phyloP scores from a whole-genome alignment of 2,888 invertebrate genomes.

The Norana najaformis region DNA sequence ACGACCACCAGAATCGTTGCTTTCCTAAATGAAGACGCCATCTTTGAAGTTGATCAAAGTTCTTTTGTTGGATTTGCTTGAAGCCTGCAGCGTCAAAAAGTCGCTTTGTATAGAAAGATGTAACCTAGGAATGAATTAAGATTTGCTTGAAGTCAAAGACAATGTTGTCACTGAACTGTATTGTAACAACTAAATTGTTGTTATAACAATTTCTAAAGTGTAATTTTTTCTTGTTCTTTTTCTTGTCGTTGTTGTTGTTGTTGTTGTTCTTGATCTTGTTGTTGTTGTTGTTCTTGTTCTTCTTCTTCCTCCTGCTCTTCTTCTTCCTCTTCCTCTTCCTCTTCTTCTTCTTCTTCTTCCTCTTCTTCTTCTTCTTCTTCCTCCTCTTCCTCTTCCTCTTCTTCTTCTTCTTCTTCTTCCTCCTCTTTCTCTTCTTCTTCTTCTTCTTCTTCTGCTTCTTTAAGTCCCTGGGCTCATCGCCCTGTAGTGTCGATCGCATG shows the following conservation, averaged over 20 bases:
- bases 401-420: slow-evolving; percentile 33
- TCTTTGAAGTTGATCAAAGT: not conserved
- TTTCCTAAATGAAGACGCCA: not conserved
- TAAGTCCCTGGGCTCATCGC: no score
- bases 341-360: slow-evolving; percentile 25
- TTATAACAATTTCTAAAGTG: not conserved
- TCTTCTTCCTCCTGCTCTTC: no score
- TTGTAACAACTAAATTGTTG: not conserved
- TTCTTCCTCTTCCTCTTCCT: not conserved
- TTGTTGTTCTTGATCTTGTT: no score
- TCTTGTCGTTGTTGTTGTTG: no score
- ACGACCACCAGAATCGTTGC: not conserved
- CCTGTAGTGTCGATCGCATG: no score
- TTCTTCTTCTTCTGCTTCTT: slow-evolving; percentile 28
- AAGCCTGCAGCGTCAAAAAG: not conserved
- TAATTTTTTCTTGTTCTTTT: not conserved
- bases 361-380: slow-evolving; percentile 29
- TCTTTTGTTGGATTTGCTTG: no score
- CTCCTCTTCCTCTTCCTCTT: slow-evolving; percentile 32
- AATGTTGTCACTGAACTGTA: not conserved
- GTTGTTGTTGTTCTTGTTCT: no score
- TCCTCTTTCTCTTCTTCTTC: slow-evolving; percentile 32
- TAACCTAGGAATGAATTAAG: not conserved
- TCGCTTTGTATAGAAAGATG: not conserved
- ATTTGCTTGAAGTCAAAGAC: not conserved